Percentiles rank a stretch among this genome's conserved stretches.
Evolutionary conservation across 2,797 vertebrate genomes (phyloP).

Genomic region (Hippopotamyrus pictus): DNA sequence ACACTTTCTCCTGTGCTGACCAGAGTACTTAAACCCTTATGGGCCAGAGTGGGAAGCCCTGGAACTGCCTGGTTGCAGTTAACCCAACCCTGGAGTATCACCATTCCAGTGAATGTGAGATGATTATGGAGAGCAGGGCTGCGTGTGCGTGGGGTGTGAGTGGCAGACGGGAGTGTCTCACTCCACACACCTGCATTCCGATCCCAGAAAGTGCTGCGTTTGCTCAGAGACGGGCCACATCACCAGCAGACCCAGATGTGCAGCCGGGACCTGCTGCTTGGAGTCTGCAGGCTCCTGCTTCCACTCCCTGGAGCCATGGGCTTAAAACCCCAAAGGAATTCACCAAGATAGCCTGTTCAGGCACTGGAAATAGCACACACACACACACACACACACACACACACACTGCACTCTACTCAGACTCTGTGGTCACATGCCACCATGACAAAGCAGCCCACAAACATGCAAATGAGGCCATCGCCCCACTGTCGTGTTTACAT

Average conservation of each 20-base stretch:
- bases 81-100: not conserved
- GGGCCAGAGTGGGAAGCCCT: not conserved
- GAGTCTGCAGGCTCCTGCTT: not conserved
- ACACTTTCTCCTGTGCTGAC: not conserved
- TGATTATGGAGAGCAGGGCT: not conserved
- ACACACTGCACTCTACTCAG: not conserved
- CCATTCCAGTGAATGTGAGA: not conserved
- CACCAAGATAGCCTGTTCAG: not conserved
- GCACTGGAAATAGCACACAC: not conserved
- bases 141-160: not conserved
- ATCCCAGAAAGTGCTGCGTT: not conserved
- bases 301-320: not conserved
- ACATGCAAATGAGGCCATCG: conserved; percentile 4
- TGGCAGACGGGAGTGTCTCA: not conserved
- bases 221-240: not conserved
- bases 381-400: not conserved
- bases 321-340: not conserved
- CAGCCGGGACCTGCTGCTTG: not conserved
- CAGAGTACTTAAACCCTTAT: not conserved
- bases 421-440: not conserved
- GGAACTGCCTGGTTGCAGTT: not conserved
- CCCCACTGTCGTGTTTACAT: not conserved
- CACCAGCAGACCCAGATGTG: not conserved
- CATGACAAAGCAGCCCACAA: not conserved
- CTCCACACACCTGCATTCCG: not conserved